Percentiles rank a stretch among this genome's conserved stretches.
These are phyloP conservation scores for Callocephalon fimbriatum DNA, from an alignment of 2,113 vertebrate species.

Conservation along the genomic window DNA sequence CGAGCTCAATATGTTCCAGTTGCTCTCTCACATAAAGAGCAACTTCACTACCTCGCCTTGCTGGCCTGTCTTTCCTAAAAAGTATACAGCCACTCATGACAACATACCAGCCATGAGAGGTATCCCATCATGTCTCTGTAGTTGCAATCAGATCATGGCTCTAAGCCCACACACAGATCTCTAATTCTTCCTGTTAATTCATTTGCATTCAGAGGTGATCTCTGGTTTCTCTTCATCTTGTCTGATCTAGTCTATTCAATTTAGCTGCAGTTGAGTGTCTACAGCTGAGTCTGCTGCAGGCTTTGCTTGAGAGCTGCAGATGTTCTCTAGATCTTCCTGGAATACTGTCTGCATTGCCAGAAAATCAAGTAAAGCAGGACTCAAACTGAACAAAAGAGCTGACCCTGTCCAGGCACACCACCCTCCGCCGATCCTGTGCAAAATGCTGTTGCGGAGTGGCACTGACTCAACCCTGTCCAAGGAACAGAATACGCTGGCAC, in stretches of 20 bases:
- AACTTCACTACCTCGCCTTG: background rate
- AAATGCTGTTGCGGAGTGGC: background rate
- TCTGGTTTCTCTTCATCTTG: background rate
- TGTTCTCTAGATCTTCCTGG: background rate
- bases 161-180: background rate
- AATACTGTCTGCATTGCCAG: background rate
- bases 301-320: background rate
- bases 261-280: background rate
- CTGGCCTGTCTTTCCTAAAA: background rate
- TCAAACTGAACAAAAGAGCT: background rate
- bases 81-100: background rate
- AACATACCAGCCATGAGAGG: background rate
- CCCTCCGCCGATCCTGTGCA: fast-evolving
- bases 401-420: background rate
- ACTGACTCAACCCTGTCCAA: background rate
- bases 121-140: background rate
- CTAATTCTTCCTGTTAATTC: background rate
- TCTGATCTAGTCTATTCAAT: background rate
- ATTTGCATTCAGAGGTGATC: background rate
- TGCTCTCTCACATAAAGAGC: background rate
- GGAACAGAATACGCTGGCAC: background rate
- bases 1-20: background rate
- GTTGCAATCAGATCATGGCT: background rate
- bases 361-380: background rate
- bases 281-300: background rate